Base-by-base conservation (phyloP, 2,797 vertebrate genomes). In the Propithecus perrieri region DNA sequence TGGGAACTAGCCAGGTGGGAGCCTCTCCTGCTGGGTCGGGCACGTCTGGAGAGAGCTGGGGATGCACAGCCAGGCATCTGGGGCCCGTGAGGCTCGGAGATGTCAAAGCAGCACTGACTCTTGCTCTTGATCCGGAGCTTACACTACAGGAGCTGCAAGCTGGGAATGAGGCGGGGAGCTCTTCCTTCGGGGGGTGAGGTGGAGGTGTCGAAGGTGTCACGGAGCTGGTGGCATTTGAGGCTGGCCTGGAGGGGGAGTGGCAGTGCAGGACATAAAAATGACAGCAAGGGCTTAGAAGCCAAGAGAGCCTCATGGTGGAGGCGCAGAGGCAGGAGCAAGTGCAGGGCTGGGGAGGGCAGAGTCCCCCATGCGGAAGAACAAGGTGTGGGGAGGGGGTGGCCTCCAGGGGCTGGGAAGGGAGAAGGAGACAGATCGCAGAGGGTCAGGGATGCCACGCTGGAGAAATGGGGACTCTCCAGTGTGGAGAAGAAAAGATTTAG, bases 351-450 rank as follows among this genome's bases (percentile, higher is more conserved):
- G 24, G 67, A 72, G 55, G 72, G 10, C 1, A 17, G 33, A 7
- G 46, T 20, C 17, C 6, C 0, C 10, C 0, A 14, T 8, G 28
- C 3, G 4, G 53, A 38, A 20, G n/a, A 22, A 4, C 10, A 4
- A 53, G 6, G 24, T 13, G 9, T 2, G 6, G 48, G 28, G 80
- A 33, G 4, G 35, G 55, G n/a, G 5, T 1, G 7, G 41, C 9
- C 15, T 28, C 1, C 10, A 41, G 41, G n/a, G 26, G 14, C 26
- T 0, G 1, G 91, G 38, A 18, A 43, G 78, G n/a, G 12, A n/a
- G 55, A n/a, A 26, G 46, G 89, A 28, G 18, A 22, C 41, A 24
- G 41, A 38, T 7, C 38, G 17, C 24, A 1, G 22, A 24, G 46
- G 63, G n/a, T 20, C 18, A 6, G 1, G 4, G 7, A 13, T 80